Percentiles rank a stretch among this genome's conserved stretches.
Conservation (phyloP, 2,113 vertebrate genomes). For the Alligator mississippiensis region DNA sequence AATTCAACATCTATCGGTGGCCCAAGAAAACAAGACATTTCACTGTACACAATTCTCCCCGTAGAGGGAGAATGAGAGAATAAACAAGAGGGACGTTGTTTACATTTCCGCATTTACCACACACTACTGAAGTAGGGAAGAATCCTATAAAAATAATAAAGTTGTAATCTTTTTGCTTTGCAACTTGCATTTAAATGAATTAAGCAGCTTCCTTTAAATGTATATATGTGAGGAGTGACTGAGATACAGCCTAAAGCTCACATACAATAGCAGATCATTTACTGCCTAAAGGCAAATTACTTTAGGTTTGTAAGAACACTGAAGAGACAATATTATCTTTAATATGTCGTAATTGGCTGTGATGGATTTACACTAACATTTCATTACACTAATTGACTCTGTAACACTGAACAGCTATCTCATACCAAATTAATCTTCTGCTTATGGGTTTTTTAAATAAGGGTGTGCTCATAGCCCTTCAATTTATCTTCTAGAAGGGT, state of each 20-base stretch:
- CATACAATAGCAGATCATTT: neutral
- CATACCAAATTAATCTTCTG: conserved; percentile 18
- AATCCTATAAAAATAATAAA: neutral
- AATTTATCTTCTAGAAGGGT: neutral
- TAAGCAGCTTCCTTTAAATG: neutral
- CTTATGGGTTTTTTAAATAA: neutral
- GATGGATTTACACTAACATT: conserved; percentile 40
- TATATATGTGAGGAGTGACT: accelerated
- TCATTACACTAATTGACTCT: conserved; percentile 46
- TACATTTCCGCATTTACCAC: too few species aligned
- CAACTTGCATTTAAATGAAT: neutral
- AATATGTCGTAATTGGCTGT: conserved; percentile 31
- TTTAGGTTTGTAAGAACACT: neutral
- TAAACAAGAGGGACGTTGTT: neutral
- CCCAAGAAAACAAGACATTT: neutral
- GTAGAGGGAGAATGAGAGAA: neutral
- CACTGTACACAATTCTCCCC: accelerated
- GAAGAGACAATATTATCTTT: conserved; percentile 25
- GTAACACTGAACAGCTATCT: neutral
- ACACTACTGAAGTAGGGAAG: neutral
- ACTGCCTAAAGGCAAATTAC: neutral
- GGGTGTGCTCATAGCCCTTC: neutral
- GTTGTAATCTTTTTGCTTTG: neutral
- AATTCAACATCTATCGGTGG: too few species aligned
- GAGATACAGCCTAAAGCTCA: neutral